These are phyloP conservation scores for Poeciliopsis occidentalis DNA, from an alignment of 2,113 vertebrate genomes.

Conservation along the genomic window DNA sequence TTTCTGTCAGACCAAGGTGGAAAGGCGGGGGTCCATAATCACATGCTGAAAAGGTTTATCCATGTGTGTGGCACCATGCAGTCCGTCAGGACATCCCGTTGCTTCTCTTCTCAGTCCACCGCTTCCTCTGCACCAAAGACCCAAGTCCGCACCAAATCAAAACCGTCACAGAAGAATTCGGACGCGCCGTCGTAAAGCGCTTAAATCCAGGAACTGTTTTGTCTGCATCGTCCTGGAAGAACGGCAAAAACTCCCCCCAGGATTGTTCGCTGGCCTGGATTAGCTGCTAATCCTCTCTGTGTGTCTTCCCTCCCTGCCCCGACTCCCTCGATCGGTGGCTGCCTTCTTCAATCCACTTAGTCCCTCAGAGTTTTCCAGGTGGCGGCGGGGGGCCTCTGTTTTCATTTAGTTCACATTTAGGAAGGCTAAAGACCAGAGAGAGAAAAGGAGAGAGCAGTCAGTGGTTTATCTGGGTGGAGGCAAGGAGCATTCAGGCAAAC, in stretches of 20 bases:
- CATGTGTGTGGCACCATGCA: slow-evolving; percentile 45
- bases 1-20: slow-evolving; percentile 1
- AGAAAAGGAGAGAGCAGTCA: slow-evolving; percentile 40
- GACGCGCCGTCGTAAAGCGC: slow-evolving; percentile 23
- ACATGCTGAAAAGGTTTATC: slow-evolving; percentile 53
- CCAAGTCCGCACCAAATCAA: slow-evolving; percentile 6
- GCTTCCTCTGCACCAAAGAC: neutral
- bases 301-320: slow-evolving; percentile 49
- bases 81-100: slow-evolving; percentile 34
- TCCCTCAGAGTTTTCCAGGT: slow-evolving; percentile 35
- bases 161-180: slow-evolving; percentile 10
- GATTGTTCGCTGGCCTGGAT: slow-evolving; percentile 72
- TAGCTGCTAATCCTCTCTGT: slow-evolving; percentile 67
- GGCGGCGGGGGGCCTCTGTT: slow-evolving; percentile 33
- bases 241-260: slow-evolving; percentile 51
- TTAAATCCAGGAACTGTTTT: slow-evolving; percentile 64
- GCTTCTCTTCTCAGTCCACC: slow-evolving; percentile 1
- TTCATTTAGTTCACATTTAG: slow-evolving; percentile 54
- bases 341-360: slow-evolving; percentile 74
- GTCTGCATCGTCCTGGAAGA: slow-evolving; percentile 47
- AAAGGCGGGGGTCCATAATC: slow-evolving; percentile 20
- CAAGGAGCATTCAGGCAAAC: slow-evolving; percentile 17
- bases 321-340: slow-evolving; percentile 58
- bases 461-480: slow-evolving; percentile 10
- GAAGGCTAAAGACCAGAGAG: slow-evolving; percentile 41